Evolutionary conservation across 2,888 invertebrate genomes (phyloP), one percentile per base, ranked within the genome.

Genomic region (Augiades crinisus): DNA sequence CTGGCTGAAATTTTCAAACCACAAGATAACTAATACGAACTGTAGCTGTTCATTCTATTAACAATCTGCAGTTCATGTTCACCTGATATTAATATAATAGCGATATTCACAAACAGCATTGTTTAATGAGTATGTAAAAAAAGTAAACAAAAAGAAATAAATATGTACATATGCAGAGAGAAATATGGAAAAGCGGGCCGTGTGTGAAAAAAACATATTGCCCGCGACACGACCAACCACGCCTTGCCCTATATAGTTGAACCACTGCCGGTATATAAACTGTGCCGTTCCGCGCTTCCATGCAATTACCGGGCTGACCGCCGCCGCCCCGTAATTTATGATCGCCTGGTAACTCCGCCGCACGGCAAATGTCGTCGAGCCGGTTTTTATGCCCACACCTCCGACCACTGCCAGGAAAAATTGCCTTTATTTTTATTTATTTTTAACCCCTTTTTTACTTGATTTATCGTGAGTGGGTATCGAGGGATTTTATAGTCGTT

Each of bases 261-360:
- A 50, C 49, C 34, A 50, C 49, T 43, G 49, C 12, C 14, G 3
- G 17, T 34, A 24, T 33, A 41, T 50, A 27, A 61, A 59, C 61
- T 57, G 62, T 64, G 65, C 63, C 63, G 64, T 60, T 60, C 60
- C 61, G 65, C 60, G 63, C 64, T 60, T 60, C 62, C 60, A 59
- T 60, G 60, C 62, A 67, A 67, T 69, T 66, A 69, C 64, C 59
- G 62, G 33, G 58, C 50, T 50, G 50, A 59, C 55, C 58, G 62
- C 64, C 59, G 64, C 67, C 59, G 59, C 60, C 70, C 68, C 67
- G 73, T 80, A 75, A 82, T 81, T 83, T 81, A 83, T 82, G 78
- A 63, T 65, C 63, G 68, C 78, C 75, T 80, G 72, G 78, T 78
- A 72, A 62, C 64, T 56, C 68, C 64, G 69, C 68, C 72, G 65